Percentiles rank a stretch among this genome's conserved stretches.
Evolutionary conservation across 2,888 invertebrate genomes (phyloP).

Genomic region (Diplazon laetatorius): DNA sequence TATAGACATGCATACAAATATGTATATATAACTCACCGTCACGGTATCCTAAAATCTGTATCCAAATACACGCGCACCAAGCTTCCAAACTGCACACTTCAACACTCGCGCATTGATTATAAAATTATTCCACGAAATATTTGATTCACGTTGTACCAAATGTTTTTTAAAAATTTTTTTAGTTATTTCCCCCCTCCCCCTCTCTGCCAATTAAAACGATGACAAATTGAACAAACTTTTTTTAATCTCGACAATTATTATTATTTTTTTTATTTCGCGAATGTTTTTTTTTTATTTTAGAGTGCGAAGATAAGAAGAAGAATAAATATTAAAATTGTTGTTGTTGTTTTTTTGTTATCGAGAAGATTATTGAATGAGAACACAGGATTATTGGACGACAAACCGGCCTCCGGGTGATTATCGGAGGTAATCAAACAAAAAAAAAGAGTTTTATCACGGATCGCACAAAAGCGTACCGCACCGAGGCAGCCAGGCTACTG

Average conservation of each 20-base stretch:
- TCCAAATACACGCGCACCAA: conserved; percentile 38
- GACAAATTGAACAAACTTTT: too few species aligned
- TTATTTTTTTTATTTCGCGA: not conserved
- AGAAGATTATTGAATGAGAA: too few species aligned
- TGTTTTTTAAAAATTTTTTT: too few species aligned
- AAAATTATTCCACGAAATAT: conserved; percentile 11
- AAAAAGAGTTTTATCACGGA: conserved; percentile 45
- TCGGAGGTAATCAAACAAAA: conserved; percentile 30
- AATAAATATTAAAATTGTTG: too few species aligned
- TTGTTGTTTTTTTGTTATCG: too few species aligned
- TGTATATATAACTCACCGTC: conserved; percentile 8
- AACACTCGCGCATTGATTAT: conserved; percentile 27
- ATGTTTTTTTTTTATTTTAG: not conserved
- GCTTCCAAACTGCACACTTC: conserved; percentile 11
- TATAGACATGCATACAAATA: too few species aligned
- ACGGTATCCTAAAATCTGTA: conserved; percentile 26
- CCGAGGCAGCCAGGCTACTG: conserved; percentile 64
- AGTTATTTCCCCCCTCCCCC: not conserved
- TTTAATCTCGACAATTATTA: too few species aligned
- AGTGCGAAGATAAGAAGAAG: too few species aligned
- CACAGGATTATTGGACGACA: conserved; percentile 20
- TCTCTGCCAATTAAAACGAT: not conserved
- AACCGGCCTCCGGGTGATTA: conserved; percentile 42
- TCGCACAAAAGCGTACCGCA: conserved; percentile 56
- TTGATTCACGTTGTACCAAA: not conserved